Evolutionary conservation across 2,888 invertebrate species (phyloP).

Genomic region (Tenthredo notha): DNA sequence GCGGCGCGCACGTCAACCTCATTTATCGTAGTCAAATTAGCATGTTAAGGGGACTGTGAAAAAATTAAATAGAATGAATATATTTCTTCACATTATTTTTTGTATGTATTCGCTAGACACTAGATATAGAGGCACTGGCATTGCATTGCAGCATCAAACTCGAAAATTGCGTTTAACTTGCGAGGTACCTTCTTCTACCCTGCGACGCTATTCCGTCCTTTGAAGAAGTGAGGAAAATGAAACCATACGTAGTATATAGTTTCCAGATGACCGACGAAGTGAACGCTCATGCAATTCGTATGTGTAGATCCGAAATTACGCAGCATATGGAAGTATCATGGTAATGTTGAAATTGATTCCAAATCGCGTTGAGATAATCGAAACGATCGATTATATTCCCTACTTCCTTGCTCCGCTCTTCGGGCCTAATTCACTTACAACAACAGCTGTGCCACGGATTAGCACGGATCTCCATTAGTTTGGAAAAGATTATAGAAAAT

Average conservation of each 20-base stretch:
- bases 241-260: too few species aligned
- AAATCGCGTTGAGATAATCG: not conserved
- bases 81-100: too few species aligned
- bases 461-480: constrained; percentile 4
- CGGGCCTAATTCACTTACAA: not conserved
- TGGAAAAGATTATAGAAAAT: not conserved
- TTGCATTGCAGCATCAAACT: too few species aligned
- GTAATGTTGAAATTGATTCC: not conserved
- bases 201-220: too few species aligned
- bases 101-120: too few species aligned
- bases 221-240: too few species aligned
- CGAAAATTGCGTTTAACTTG: too few species aligned
- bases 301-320: not conserved
- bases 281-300: not conserved
- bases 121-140: too few species aligned
- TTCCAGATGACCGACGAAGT: too few species aligned
- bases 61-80: not conserved
- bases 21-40: constrained; percentile 40
- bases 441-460: not conserved
- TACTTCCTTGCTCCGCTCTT: not conserved
- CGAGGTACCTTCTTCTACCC: too few species aligned
- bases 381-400: not conserved
- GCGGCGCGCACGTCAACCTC: constrained; percentile 19
- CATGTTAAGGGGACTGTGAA: not conserved
- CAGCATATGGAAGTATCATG: not conserved